Evolutionary conservation across 2,113 vertebrate genomes (phyloP).

Genomic region (Callaeas wilsoni): DNA sequence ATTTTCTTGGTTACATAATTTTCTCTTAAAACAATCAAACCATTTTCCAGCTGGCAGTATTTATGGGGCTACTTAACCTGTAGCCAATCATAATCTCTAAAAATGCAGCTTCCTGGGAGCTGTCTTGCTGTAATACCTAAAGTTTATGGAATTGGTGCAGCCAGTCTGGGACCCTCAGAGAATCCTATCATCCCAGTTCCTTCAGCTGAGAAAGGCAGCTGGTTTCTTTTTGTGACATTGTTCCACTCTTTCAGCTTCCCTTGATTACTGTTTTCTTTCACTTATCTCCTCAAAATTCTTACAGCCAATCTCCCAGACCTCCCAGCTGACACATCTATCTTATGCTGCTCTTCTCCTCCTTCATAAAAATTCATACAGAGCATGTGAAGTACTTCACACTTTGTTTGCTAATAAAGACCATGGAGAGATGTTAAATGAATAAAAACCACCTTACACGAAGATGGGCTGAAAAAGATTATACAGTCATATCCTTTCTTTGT

Average conservation of each 20-base stretch:
- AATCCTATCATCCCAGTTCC: background rate
- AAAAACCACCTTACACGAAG: background rate
- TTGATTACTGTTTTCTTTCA: constrained; percentile 32
- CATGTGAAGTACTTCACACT: background rate
- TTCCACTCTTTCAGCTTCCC: background rate
- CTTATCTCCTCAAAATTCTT: constrained; percentile 51
- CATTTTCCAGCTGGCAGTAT: background rate
- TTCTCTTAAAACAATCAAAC: constrained; percentile 20
- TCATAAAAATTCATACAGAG: constrained; percentile 25
- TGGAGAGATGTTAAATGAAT: constrained; percentile 17
- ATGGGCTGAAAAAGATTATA: background rate
- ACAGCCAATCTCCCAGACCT: background rate
- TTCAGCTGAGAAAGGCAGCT: constrained; percentile 1
- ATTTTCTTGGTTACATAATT: background rate
- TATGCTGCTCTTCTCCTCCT: background rate
- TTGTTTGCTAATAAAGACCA: constrained; percentile 52
- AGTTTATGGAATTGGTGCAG: background rate
- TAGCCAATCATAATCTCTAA: background rate
- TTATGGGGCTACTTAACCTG: constrained; percentile 2
- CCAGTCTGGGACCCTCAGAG: background rate
- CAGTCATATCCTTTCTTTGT: background rate
- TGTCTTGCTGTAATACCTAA: background rate
- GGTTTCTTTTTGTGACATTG: background rate
- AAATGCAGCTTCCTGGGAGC: background rate
- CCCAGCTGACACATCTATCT: constrained; percentile 42